phyloP scores from a whole-genome alignment of 2,113 vertebrate species.

The Carassius gibelio region DNA sequence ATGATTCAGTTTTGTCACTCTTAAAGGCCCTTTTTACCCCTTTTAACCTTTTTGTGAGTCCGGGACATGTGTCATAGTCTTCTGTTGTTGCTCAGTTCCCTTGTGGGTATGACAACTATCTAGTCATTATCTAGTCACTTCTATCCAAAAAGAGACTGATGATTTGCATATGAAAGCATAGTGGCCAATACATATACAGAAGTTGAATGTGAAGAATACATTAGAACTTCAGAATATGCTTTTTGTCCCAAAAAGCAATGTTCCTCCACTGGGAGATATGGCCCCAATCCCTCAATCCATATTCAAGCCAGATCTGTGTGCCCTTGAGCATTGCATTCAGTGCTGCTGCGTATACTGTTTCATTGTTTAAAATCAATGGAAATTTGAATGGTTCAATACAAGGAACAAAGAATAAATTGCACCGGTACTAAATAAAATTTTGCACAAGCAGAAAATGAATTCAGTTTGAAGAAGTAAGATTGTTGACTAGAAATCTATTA shows the following conservation, averaged over 20 bases:
- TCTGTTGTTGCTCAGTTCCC: conserved; percentile 15
- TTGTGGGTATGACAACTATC: background rate
- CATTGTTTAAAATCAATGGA: conserved; percentile 24
- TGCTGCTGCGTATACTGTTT: background rate
- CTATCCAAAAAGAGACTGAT: background rate
- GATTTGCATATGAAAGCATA: background rate
- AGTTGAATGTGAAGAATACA: background rate
- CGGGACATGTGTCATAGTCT: background rate
- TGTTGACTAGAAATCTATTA: conserved; percentile 35
- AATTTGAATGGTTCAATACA: conserved; percentile 2
- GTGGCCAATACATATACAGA: background rate
- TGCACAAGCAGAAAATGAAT: background rate
- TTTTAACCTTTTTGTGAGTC: background rate
- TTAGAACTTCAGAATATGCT: background rate
- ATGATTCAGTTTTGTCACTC: conserved; percentile 4
- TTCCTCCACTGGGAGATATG: background rate
- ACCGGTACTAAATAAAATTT: background rate
- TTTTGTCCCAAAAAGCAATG: background rate
- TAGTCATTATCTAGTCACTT: conserved; percentile 2
- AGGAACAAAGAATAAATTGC: conserved; percentile 15
- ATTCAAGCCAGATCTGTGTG: background rate
- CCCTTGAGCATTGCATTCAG: background rate
- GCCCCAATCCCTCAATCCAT: background rate
- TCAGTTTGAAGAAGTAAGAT: background rate
- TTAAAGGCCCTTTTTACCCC: background rate